Evolutionary conservation across 1,140 invertebrate genomes (phyloP), one percentile per base, ranked within the genome.

Genomic region (Scaptomyza pallida): DNA sequence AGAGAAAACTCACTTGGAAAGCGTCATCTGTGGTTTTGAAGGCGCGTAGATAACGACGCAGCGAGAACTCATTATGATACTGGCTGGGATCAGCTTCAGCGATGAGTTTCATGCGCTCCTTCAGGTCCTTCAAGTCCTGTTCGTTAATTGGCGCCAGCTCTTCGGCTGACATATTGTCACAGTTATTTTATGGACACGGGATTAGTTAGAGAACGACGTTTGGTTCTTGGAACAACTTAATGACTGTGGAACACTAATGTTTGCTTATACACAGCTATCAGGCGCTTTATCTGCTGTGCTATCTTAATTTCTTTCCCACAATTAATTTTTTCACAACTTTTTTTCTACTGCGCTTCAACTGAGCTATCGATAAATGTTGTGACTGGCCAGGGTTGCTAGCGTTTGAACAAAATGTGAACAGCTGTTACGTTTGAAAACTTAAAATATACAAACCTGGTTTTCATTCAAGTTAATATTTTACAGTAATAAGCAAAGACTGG

Each of bases 1-100:
- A 41, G 16, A 23, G n/a, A 10, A 12, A 30, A 71, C 77, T 89
- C 92, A 95, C 94, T 92, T 95, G 94, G 91, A 95, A 96, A 55
- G 95, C 93, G 75, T 92, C 93, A 90, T 96, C 95, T 56, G 94
- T 93, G 17, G 93, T 94, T 91, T 94, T 94, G 75, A 95, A 96
- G 6, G 95, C 95, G 76, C 93, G 92, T 40, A 96, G 86, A 92
- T 95, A 95, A 79, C 94, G 92, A 71, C 92, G 93, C n/a, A 95
- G 79, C 10, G 94, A 95, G 91, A 93, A 95, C 30, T 95, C 94
- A 90, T 95, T 95, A 59, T 95, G 94, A 75, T 95, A 95, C 79
- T 95, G 94, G 15, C 89, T 92, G 9, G 94, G 94, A 92, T 95
- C 95, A 12, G 95, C 95, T 63, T 94, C 94, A 6, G 91, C 92